Percentiles rank a stretch among this genome's conserved stretches.
Evolutionary conservation across 2,888 invertebrate genomes (phyloP).

Genomic region (Trachelus tabidus): DNA sequence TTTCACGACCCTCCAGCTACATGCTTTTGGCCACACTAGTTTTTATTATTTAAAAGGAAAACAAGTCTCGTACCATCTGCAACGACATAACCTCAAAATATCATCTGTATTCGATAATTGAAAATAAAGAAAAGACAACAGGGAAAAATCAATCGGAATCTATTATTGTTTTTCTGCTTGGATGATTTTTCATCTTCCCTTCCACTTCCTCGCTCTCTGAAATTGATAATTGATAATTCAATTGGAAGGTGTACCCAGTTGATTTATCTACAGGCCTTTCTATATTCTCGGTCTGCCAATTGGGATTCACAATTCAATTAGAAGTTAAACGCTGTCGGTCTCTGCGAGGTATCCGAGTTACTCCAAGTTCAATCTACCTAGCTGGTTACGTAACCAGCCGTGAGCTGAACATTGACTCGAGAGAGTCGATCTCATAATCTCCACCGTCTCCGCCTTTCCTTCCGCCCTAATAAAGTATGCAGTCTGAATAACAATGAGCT

Average conservation of each 20-base stretch:
- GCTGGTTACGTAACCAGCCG: background rate
- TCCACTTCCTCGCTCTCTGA: conserved; percentile 25
- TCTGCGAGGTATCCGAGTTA: conserved; percentile 49
- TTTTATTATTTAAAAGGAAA: too few species aligned
- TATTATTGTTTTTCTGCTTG: conserved; percentile 30
- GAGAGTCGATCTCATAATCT: conserved; percentile 52
- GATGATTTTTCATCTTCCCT: conserved; percentile 34
- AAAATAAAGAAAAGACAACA: background rate
- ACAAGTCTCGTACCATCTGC: background rate
- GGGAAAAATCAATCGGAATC: background rate
- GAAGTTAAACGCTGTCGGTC: conserved; percentile 55
- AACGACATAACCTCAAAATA: background rate
- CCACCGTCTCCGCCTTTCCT: conserved; percentile 37
- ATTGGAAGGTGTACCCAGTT: conserved; percentile 49
- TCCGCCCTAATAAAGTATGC: conserved; percentile 55
- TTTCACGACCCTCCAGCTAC: background rate
- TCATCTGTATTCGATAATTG: background rate
- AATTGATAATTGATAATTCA: conserved; percentile 46
- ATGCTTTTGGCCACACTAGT: too few species aligned
- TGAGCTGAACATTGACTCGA: conserved; percentile 20
- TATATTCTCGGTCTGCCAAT: conserved; percentile 39
- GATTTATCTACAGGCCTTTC: conserved; percentile 51
- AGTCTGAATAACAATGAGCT: conserved; percentile 55
- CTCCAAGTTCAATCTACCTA: conserved; percentile 30
- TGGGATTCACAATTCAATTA: conserved; percentile 58